These are phyloP conservation scores for Calonectris borealis DNA, from an alignment of 2,113 vertebrate genomes.

Conservation along the genomic window DNA sequence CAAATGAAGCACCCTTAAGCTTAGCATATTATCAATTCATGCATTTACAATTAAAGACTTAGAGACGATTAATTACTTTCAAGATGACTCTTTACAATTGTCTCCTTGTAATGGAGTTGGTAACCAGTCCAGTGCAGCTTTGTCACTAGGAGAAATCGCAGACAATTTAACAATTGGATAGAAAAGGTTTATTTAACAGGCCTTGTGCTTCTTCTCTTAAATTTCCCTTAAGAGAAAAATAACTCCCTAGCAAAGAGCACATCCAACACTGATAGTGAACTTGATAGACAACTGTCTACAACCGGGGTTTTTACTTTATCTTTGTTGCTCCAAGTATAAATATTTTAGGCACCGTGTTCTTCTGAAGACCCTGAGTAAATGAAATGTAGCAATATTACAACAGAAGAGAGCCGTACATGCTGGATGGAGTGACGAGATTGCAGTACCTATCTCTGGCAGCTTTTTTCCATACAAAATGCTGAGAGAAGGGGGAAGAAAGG, in stretches of 20 bases:
- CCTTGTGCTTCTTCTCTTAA: neutral
- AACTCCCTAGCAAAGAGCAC: neutral
- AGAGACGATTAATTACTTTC: slow-evolving; percentile 52
- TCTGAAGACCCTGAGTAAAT: neutral
- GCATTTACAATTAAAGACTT: slow-evolving; percentile 40
- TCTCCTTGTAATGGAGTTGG: slow-evolving; percentile 2
- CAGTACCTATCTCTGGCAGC: neutral
- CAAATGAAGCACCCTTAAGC: slow-evolving; percentile 10
- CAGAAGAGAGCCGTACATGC: neutral
- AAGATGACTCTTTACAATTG: neutral
- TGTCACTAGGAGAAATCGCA: neutral
- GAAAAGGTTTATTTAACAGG: neutral
- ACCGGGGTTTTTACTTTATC: neutral
- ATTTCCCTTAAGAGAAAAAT: neutral
- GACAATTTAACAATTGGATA: neutral
- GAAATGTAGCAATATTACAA: neutral
- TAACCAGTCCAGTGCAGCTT: neutral
- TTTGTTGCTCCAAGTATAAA: neutral
- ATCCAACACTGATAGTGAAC: neutral
- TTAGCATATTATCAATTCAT: slow-evolving; percentile 42
- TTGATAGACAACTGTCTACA: neutral
- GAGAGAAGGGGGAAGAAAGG: neutral
- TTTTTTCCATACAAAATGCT: neutral
- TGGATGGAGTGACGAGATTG: neutral
- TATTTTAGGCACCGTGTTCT: neutral